Percentiles rank a stretch among this genome's conserved stretches.
Evolutionary conservation across 1,140 invertebrate species (phyloP).

Genomic region (Achroia grisella): DNA sequence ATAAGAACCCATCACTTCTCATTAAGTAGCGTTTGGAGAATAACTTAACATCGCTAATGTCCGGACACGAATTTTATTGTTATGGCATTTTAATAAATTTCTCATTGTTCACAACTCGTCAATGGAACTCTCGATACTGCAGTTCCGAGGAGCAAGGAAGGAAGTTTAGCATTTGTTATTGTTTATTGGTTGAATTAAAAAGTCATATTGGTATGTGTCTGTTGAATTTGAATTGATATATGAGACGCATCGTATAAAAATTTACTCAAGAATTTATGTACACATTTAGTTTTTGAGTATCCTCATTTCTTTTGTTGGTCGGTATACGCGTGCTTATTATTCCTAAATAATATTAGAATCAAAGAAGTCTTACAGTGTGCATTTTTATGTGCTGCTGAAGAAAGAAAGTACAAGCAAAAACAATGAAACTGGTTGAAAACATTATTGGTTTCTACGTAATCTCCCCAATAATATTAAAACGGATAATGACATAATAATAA

Average conservation of each 20-base stretch:
- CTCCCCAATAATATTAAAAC: too few species aligned
- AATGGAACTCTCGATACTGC: conserved; percentile 29
- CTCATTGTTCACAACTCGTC: conserved; percentile 56
- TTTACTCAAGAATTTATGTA: too few species aligned
- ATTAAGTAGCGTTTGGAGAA: conserved; percentile 72
- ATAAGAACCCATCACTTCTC: conserved; percentile 72
- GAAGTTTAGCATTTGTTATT: conserved; percentile 44
- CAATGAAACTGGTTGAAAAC: too few species aligned
- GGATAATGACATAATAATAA: not conserved
- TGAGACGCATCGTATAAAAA: too few species aligned
- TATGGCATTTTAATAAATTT: conserved; percentile 72
- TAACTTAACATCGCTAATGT: conserved; percentile 70
- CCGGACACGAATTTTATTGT: conserved; percentile 72
- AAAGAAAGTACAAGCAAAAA: too few species aligned
- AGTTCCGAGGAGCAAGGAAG: conserved; percentile 57
- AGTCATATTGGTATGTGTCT: not conserved
- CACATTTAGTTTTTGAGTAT: too few species aligned
- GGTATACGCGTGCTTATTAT: too few species aligned
- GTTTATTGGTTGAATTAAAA: conserved; percentile 21
- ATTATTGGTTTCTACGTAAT: too few species aligned
- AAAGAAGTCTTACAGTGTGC: too few species aligned
- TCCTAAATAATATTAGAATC: too few species aligned
- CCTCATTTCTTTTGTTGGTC: too few species aligned
- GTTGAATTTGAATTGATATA: conserved; percentile 1
- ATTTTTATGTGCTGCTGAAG: too few species aligned